Percentiles rank a stretch among this genome's conserved stretches.
phyloP scores from a whole-genome alignment of 2,113 vertebrate species.

The Pterocles gutturalis region DNA sequence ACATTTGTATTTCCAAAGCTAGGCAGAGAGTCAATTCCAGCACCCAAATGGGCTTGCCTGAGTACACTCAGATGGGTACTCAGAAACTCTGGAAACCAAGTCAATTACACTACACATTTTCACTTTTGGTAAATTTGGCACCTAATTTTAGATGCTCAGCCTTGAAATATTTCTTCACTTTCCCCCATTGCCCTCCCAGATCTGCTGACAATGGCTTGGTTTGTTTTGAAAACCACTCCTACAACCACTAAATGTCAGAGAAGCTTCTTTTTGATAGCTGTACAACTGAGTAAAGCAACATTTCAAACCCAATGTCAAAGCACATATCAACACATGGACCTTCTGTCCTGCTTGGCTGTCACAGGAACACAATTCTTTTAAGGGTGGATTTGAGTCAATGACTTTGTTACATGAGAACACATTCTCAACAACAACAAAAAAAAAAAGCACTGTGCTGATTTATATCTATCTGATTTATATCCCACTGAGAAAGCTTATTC shows the following conservation, averaged over 20 bases:
- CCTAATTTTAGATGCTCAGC: background rate
- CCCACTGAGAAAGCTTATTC: background rate
- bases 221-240: background rate
- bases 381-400: background rate
- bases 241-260: background rate
- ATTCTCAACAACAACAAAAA: background rate
- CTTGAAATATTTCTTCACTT: background rate
- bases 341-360: background rate
- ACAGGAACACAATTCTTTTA: background rate
- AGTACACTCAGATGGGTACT: background rate
- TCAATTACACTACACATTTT: background rate
- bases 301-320: background rate
- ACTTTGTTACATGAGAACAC: background rate
- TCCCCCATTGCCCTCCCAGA: background rate
- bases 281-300: background rate
- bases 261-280: background rate
- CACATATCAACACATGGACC: background rate
- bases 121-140: background rate
- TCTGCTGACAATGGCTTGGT: background rate
- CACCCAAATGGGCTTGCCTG: background rate
- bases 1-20: background rate
- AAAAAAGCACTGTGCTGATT: background rate
- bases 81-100: background rate
- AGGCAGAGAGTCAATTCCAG: background rate
- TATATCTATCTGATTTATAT: background rate